These are phyloP conservation scores for Triops longicaudatus DNA, from an alignment of 1,140 invertebrate species.

Conservation along the genomic window DNA sequence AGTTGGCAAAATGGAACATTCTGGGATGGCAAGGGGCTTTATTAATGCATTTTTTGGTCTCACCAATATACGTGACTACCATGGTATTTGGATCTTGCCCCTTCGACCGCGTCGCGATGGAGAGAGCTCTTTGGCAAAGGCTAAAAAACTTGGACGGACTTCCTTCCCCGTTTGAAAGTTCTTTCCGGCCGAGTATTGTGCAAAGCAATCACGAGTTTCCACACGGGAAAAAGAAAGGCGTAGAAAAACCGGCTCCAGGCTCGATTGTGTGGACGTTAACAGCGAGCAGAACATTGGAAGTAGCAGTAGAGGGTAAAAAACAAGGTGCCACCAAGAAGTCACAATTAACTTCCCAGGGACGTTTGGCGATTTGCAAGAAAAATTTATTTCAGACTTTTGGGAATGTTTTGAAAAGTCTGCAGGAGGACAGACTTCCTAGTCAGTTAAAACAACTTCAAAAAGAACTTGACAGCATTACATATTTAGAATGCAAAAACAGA, in stretches of 20 bases:
- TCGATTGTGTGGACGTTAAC: slow-evolving; percentile 35
- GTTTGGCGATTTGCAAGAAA: slow-evolving; percentile 54
- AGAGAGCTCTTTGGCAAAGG: slow-evolving; percentile 32
- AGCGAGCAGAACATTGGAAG: slow-evolving; percentile 45
- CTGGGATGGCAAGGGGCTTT: slow-evolving; percentile 70
- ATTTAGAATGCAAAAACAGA: slow-evolving; percentile 23
- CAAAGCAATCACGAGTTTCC: slow-evolving; percentile 38
- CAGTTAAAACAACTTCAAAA: not conserved
- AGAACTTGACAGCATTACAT: slow-evolving; percentile 31
- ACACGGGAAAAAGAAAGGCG: slow-evolving; percentile 25
- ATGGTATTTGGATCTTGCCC: slow-evolving; percentile 55
- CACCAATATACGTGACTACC: slow-evolving; percentile 58
- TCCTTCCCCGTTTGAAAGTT: slow-evolving; percentile 25
- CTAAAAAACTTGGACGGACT: not conserved
- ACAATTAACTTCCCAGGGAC: slow-evolving; percentile 42
- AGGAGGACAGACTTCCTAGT: slow-evolving; percentile 1
- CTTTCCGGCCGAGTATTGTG: slow-evolving; percentile 34
- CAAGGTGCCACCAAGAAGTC: slow-evolving; percentile 72
- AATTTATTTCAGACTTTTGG: slow-evolving; percentile 52
- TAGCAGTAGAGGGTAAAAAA: slow-evolving; percentile 66
- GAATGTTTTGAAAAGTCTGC: slow-evolving; percentile 37
- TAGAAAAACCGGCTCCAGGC: slow-evolving; percentile 32
- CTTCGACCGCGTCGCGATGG: slow-evolving; percentile 26
- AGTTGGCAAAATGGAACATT: slow-evolving; percentile 78
- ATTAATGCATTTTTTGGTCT: slow-evolving; percentile 55